phyloP scores from a whole-genome alignment of 2,797 vertebrate genomes.

The Hirundo rustica region DNA sequence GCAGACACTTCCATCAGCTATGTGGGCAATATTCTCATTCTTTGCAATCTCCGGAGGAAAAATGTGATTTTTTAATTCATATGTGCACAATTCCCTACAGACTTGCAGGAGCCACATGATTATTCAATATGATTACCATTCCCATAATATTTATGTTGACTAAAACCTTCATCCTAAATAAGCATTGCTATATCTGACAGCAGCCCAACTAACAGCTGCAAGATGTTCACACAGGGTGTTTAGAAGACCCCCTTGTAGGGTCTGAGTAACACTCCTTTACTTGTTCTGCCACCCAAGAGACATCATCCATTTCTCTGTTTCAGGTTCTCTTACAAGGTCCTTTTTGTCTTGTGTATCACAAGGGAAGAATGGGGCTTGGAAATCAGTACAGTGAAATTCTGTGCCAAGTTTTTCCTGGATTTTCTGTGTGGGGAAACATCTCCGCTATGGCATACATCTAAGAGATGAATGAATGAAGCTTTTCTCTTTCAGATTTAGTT shows the following conservation, averaged over 20 bases:
- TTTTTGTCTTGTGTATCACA: constrained; percentile 13
- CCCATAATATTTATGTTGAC: not conserved
- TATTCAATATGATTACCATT: not conserved
- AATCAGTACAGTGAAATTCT: constrained; percentile 20
- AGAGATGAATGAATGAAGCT: constrained; percentile 44
- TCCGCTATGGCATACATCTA: not conserved
- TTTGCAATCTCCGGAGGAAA: not conserved
- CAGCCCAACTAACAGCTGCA: not conserved
- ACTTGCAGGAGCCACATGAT: not conserved
- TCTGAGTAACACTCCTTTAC: constrained; percentile 6
- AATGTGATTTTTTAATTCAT: not conserved
- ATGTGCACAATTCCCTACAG: not conserved
- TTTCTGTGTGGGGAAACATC: not conserved
- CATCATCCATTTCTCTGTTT: not conserved
- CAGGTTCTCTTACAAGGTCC: constrained; percentile 3
- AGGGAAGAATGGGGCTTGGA: constrained; percentile 14
- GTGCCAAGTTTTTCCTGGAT: constrained; percentile 55
- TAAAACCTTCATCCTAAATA: not conserved
- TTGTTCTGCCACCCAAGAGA: not conserved
- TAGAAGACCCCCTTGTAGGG: not conserved
- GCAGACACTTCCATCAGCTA: not conserved
- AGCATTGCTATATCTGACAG: not conserved
- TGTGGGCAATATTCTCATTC: not conserved
- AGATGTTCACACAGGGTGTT: not conserved
- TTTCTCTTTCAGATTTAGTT: constrained; percentile 33